Evolutionary conservation across 2,797 vertebrate species (phyloP), one percentile per base, ranked within the genome.

Genomic region (Mus minutoides): DNA sequence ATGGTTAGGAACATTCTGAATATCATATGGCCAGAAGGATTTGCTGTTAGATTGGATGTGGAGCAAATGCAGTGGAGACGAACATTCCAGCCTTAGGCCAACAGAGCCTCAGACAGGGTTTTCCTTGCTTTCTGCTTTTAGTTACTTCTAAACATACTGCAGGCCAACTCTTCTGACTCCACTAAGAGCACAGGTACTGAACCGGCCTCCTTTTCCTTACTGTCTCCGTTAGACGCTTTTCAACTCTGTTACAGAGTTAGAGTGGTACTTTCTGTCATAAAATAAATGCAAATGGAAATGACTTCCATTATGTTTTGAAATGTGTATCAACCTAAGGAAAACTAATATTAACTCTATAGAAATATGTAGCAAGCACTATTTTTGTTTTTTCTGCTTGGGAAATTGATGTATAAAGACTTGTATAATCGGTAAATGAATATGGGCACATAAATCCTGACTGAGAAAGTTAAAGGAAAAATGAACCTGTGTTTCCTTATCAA

Each of bases 391-490:
- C 31, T 92, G 58, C 75, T 52, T 90, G 87, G 89, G 46, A 9
- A 88, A 85, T 91, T 37, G 62, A 22, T 56, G 16, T 78, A 78
- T 67, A 94, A 79, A 62, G 62, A 84, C 8, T 77, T 78, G 8
- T 26, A 19, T 95, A 49, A 84, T 94, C 22, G 40, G 73, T 89
- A 92, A 93, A 83, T 91, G 16, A 87, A 97, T 87, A 87, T 90
- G 40, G 26, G 3, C 49, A 40, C 19, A 43, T 83, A 87, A 77
- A 88, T 92, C 34, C 49, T 88, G n/a, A 88, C 77, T 75, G 62
- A 91, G 6, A 73, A 73, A 37, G 34, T 89, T 80, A 46, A n/a
- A 88, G 75, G 79, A 92, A 93, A 91, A 89, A 40, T 92, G 17
- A 94, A 87, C 37, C 0, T 79, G 2, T 90, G 24, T 92, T 88